Percentiles rank a stretch among this genome's conserved stretches.
These are phyloP conservation scores for Mesocricetus auratus DNA, from an alignment of 2,113 vertebrate genomes.

Conservation along the genomic window DNA sequence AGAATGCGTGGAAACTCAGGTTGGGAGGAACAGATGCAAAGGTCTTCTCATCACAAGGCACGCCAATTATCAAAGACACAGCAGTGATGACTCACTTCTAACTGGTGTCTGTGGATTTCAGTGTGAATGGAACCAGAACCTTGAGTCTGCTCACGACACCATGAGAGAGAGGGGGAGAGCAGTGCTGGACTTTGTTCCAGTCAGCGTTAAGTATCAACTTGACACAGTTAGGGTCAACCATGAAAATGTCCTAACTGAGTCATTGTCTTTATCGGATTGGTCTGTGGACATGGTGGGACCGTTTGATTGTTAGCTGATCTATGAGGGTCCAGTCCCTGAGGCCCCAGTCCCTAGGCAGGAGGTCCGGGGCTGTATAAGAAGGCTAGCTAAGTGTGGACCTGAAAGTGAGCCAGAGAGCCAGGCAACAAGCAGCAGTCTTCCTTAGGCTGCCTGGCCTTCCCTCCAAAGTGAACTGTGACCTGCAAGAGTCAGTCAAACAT, in stretches of 20 bases:
- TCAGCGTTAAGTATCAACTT: neutral
- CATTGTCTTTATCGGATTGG: neutral
- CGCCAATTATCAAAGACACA: neutral
- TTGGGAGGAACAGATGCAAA: neutral
- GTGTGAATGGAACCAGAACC: neutral
- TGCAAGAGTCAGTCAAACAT: neutral
- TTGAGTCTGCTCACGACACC: neutral
- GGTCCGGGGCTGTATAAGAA: neutral
- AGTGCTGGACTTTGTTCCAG: neutral
- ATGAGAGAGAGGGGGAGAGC: neutral
- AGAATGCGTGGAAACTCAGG: conserved; percentile 26
- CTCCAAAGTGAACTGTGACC: neutral
- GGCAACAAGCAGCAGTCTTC: neutral
- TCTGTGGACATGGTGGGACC: neutral
- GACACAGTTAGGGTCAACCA: neutral
- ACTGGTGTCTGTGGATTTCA: conserved; percentile 50
- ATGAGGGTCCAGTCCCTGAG: too few relatives aligned
- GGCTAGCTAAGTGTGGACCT: neutral
- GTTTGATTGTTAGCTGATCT: neutral
- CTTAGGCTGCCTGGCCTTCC: neutral
- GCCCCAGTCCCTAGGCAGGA: neutral
- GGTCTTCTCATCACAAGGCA: neutral
- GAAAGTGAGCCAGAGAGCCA: neutral
- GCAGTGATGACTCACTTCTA: neutral
- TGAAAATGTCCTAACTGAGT: neutral